Evolutionary conservation across 2,888 invertebrate species (phyloP), one percentile per base, ranked within the genome.

Genomic region (Ecliptopera silaceata): DNA sequence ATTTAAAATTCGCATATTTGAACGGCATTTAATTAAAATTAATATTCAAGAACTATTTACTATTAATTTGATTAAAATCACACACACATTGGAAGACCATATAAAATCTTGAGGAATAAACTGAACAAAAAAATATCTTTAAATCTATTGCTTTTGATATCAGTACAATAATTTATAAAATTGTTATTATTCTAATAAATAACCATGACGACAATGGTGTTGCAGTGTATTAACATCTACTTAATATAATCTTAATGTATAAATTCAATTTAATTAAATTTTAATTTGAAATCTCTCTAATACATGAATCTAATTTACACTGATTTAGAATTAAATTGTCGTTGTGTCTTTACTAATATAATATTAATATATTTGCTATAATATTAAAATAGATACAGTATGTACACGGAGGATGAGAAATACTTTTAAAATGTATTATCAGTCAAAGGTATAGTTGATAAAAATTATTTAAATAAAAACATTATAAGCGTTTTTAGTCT

Each of bases 251-350:
- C 50, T 63, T 67, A 65, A 26, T 51, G 59, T 39, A 39, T 70
- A 54, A 59, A 54, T 54, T 46, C 46, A 54, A 70, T 70, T 67
- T 70, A 63, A 63, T 65, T 59, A 54, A 54, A 59, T 60, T 58
- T 31, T 57, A 48, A 57, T 65, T 65, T 50, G 57, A 67, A 63
- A 59, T 61, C 50, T 61, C 54, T 63, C 63, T 65, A 64, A 59
- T 61, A 65, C 69, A 72, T 71, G 63, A 79, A 70, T 80, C 82
- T 86, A 86, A 69, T 65, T 77, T 82, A 87, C 82, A 86, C 68
- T 78, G 70, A 89, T 90, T 91, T 91, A 91, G 90, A 91, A 91
- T 90, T 87, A 90, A 82, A 75, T 87, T 83, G 82, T 91, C 89
- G 90, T 91, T 88, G 90, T 89, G 82, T 77, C 82, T 80, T 76